phyloP scores from a whole-genome alignment of 2,797 vertebrate species.

The Rhyacichthys aspro region DNA sequence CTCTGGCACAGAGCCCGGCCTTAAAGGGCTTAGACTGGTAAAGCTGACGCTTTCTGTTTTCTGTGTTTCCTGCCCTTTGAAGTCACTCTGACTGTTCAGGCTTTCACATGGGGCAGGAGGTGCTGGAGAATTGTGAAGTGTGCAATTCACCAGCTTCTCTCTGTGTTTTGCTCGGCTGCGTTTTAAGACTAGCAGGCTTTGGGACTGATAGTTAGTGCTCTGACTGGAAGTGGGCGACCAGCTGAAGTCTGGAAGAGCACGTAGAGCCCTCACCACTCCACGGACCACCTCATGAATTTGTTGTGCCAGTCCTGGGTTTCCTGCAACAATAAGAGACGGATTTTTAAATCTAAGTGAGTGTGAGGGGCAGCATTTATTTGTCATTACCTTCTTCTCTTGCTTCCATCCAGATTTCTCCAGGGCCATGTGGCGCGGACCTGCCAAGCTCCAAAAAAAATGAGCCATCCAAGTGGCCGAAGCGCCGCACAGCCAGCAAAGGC shows the following conservation, averaged over 20 bases:
- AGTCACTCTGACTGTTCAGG: conserved; percentile 10
- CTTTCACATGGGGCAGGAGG: conserved; percentile 2
- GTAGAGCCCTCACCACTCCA: conserved; percentile 32
- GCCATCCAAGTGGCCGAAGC: conserved; percentile 65
- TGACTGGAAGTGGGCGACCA: conserved; percentile 45
- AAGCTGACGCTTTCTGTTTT: neutral
- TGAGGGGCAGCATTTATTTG: neutral
- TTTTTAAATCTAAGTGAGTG: too few species aligned
- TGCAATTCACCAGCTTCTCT: conserved; percentile 30
- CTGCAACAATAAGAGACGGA: conserved; percentile 18
- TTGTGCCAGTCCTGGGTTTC: conserved; percentile 48
- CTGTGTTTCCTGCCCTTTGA: neutral
- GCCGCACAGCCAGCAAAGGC: conserved; percentile 64
- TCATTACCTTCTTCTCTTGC: conserved; percentile 53
- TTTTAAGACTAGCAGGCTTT: conserved; percentile 37
- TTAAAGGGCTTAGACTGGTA: conserved; percentile 6
- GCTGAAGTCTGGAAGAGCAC: conserved; percentile 66
- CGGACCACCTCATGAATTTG: conserved; percentile 65
- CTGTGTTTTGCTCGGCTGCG: conserved; percentile 53
- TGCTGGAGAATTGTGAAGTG: neutral
- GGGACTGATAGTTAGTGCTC: conserved; percentile 15
- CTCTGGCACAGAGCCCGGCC: conserved; percentile 2
- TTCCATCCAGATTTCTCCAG: conserved; percentile 77
- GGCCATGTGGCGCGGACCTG: conserved; percentile 62
- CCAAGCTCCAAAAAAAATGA: conserved; percentile 73